These are phyloP conservation scores for Taenaris catops DNA, from an alignment of 2,888 invertebrate species.

Conservation along the genomic window DNA sequence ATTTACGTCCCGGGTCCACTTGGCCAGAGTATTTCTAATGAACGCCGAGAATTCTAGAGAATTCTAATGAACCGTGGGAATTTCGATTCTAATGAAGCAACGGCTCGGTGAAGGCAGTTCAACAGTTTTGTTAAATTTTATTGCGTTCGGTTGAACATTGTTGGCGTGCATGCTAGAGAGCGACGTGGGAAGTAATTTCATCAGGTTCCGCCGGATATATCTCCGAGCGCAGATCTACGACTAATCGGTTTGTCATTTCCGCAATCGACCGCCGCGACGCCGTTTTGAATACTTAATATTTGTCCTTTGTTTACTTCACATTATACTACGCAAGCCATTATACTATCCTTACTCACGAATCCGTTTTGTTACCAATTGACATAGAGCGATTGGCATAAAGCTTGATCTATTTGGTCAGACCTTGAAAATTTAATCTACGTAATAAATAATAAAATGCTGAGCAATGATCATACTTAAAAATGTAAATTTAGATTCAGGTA, in stretches of 20 bases:
- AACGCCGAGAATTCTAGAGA: constrained; percentile 65
- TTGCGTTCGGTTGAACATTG: constrained; percentile 50
- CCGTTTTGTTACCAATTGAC: too few species aligned
- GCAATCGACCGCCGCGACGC: constrained; percentile 56
- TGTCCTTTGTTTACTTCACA: constrained; percentile 40
- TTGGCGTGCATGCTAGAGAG: constrained; percentile 46
- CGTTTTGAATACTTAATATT: constrained; percentile 56
- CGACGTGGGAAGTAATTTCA: constrained; percentile 63
- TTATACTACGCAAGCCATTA: too few species aligned
- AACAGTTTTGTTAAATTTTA: constrained; percentile 48
- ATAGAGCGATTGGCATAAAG: too few species aligned
- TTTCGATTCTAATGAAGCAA: constrained; percentile 69
- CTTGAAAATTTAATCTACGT: too few species aligned
- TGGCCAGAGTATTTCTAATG: constrained; percentile 69
- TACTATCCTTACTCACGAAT: too few species aligned
- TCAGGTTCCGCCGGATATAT: constrained; percentile 68
- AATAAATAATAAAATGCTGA: too few species aligned
- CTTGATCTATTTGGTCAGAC: too few species aligned
- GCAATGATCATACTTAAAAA: too few species aligned
- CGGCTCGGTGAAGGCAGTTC: constrained; percentile 28
- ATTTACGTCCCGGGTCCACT: constrained; percentile 71
- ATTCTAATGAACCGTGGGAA: constrained; percentile 76
- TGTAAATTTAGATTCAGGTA: too few species aligned
- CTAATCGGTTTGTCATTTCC: constrained; percentile 76
- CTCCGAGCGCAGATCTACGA: constrained; percentile 58